Evolutionary conservation across 2,888 invertebrate genomes (phyloP).

Genomic region (Cephalotes varians): DNA sequence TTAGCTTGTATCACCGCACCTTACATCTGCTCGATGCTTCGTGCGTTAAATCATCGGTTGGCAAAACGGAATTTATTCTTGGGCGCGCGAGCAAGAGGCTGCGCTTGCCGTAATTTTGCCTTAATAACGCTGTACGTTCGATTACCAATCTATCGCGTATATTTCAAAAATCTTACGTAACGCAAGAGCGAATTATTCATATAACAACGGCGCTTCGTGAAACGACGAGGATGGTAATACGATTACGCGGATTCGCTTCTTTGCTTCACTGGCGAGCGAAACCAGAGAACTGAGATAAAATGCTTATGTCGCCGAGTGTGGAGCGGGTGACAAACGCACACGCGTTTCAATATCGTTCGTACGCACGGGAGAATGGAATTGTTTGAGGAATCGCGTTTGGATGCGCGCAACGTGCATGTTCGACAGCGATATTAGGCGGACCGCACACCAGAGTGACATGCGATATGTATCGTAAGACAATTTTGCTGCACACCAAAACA

Average conservation of each 20-base stretch:
- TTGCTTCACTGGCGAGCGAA: constrained; percentile 39
- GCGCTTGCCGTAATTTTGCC: background rate
- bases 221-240: constrained; percentile 18
- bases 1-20: background rate
- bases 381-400: background rate
- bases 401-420: background rate
- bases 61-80: background rate
- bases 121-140: background rate
- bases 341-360: background rate
- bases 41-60: background rate
- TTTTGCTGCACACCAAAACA: no score
- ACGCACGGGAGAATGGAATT: background rate
- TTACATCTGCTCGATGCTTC: background rate
- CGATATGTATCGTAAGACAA: no score
- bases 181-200: constrained; percentile 21
- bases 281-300: constrained; percentile 64
- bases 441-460: background rate
- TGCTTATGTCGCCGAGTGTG: constrained; percentile 61
- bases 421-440: background rate
- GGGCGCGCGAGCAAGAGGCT: background rate
- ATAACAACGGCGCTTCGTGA: background rate
- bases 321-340: constrained; percentile 50
- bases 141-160: constrained; percentile 2
- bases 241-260: constrained; percentile 59
- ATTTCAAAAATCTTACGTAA: constrained; percentile 28